Percentiles rank a stretch among this genome's conserved stretches.
These are phyloP conservation scores for Cheilosia vulpina DNA, from an alignment of 2,888 invertebrate genomes.

Conservation along the genomic window DNA sequence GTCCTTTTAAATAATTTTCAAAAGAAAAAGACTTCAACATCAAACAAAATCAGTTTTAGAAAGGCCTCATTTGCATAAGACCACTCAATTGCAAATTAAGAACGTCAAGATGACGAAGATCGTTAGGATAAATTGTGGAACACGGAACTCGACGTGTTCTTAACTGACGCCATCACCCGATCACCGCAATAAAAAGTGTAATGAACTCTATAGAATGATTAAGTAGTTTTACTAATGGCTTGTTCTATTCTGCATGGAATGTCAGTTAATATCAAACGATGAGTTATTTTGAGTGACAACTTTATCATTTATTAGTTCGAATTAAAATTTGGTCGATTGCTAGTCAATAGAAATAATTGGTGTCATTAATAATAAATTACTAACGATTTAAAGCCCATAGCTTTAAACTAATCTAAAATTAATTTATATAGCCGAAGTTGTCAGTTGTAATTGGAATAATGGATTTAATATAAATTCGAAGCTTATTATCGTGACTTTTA, in stretches of 20 bases:
- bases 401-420: slow-evolving; percentile 9
- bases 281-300: background rate
- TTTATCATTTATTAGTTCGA: background rate
- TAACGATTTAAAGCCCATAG: background rate
- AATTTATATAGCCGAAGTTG: background rate
- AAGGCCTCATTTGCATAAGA: slow-evolving; percentile 22
- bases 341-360: background rate
- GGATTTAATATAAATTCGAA: background rate
- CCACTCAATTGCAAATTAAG: slow-evolving; percentile 7
- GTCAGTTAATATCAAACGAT: background rate
- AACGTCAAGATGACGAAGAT: background rate
- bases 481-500: background rate
- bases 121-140: background rate
- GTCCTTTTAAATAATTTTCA: background rate
- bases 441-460: background rate
- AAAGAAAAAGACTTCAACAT: background rate
- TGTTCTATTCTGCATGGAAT: background rate
- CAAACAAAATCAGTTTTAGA: background rate
- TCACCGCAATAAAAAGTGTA: slow-evolving; percentile 3
- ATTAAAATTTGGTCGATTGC: background rate
- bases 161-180: background rate
- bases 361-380: slow-evolving; percentile 16
- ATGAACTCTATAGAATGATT: slow-evolving; percentile 1
- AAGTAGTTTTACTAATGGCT: background rate
- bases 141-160: background rate